Conservation (phyloP, 2,888 invertebrate species). For the Tryphoninae sp. region DNA sequence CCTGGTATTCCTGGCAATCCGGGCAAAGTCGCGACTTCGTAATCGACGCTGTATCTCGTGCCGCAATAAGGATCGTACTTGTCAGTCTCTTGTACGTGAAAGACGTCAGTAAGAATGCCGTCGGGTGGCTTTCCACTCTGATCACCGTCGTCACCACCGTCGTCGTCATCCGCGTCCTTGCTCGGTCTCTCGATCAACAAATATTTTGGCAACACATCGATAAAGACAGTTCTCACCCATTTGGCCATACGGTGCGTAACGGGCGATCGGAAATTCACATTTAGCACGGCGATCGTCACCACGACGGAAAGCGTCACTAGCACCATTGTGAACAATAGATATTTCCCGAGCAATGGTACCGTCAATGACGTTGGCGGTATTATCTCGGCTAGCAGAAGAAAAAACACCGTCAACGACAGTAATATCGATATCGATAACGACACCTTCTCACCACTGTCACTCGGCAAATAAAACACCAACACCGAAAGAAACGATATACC, state of each 20-base stretch:
- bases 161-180: conserved; percentile 86
- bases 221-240: conserved; percentile 94
- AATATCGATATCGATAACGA: conserved; percentile 97
- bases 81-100: conserved; percentile 86
- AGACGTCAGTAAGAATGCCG: conserved; percentile 90
- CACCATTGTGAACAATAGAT: conserved; percentile 96
- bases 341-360: conserved; percentile 95
- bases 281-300: conserved; percentile 95
- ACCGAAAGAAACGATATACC: conserved; percentile 98
- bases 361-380: conserved; percentile 97
- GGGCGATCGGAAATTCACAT: conserved; percentile 95
- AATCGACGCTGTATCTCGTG: conserved; percentile 87
- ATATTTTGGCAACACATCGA: conserved; percentile 92
- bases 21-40: conserved; percentile 84
- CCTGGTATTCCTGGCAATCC: conserved; percentile 61
- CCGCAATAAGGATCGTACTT: conserved; percentile 86
- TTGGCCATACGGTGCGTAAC: conserved; percentile 96
- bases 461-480: conserved; percentile 98
- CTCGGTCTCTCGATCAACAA: conserved; percentile 94
- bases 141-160: conserved; percentile 82
- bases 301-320: conserved; percentile 96
- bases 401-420: conserved; percentile 96
- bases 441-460: conserved; percentile 98
- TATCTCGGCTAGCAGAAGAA: conserved; percentile 95
- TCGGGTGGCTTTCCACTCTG: conserved; percentile 83